A percentile compares a stretch with the other conserved stretches of the same genome.
phyloP scores from a whole-genome alignment of 1,140 invertebrate species.

The Nebria ingens region DNA sequence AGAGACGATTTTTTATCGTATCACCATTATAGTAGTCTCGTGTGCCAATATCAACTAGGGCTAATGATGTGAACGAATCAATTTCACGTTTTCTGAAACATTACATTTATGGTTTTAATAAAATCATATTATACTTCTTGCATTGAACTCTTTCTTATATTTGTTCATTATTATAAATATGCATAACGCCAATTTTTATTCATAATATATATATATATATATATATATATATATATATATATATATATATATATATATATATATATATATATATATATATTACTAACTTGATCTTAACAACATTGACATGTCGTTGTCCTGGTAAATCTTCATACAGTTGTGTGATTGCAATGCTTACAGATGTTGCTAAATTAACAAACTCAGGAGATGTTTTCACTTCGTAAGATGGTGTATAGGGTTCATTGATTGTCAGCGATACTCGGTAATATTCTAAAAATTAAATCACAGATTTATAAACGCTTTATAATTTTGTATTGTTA shows the following conservation, averaged over 20 bases:
- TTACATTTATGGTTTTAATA: too few species aligned
- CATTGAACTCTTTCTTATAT: not conserved
- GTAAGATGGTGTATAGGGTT: constrained; percentile 31
- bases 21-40: constrained; percentile 30
- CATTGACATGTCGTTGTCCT: constrained; percentile 34
- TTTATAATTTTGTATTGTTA: too few species aligned
- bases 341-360: constrained; percentile 31
- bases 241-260: too few species aligned
- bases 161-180: not conserved
- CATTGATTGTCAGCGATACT: constrained; percentile 33
- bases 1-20: constrained; percentile 30
- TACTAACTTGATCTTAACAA: constrained; percentile 34
- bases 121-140: not conserved
- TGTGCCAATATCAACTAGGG: constrained; percentile 38
- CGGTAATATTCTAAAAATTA: constrained; percentile 31
- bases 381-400: constrained; percentile 29
- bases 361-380: constrained; percentile 31
- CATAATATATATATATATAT: too few species aligned
- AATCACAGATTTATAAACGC: too few species aligned
- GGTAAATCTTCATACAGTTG: constrained; percentile 30
- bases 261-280: too few species aligned
- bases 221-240: too few species aligned
- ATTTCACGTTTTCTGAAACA: constrained; percentile 23
- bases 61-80: constrained; percentile 26
- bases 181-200: too few species aligned